phyloP scores from a whole-genome alignment of 2,888 invertebrate species.

The Drosophila trichaetosa region DNA sequence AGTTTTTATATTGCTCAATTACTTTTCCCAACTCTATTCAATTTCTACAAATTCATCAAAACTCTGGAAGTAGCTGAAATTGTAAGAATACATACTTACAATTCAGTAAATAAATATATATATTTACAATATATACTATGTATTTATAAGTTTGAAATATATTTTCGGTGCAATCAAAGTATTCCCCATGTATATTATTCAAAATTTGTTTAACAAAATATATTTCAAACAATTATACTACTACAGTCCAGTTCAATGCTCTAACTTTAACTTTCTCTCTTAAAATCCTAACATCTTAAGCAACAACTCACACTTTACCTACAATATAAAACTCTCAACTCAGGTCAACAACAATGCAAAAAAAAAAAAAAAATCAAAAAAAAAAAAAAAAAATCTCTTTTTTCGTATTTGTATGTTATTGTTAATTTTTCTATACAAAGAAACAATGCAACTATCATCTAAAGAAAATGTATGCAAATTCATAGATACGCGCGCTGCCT shows the following conservation, averaged over 20 bases:
- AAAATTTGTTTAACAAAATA: conserved; percentile 12
- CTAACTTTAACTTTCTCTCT: conserved; percentile 76
- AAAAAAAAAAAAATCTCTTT: conserved; percentile 82
- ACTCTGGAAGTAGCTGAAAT: conserved; percentile 33
- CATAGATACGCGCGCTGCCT: conserved; percentile 81
- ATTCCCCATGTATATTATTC: conserved; percentile 23
- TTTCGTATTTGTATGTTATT: conserved; percentile 85
- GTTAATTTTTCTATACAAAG: conserved; percentile 83
- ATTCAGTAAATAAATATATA: conserved; percentile 5
- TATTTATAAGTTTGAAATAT: conserved; percentile 58
- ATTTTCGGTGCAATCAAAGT: conserved; percentile 14
- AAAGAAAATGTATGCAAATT: conserved; percentile 84
- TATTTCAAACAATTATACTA: conserved; percentile 56
- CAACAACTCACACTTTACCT: conserved; percentile 72
- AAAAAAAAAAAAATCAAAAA: conserved; percentile 48
- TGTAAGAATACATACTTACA: conserved; percentile 6
- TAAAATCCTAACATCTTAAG: conserved; percentile 59
- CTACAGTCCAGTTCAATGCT: conserved; percentile 58
- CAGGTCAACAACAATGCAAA: conserved; percentile 66
- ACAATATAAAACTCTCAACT: conserved; percentile 65
- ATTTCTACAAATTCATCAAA: conserved; percentile 25
- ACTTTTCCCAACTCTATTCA: conserved; percentile 18
- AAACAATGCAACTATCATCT: conserved; percentile 82
- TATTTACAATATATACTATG: conserved; percentile 17
- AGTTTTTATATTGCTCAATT: conserved; percentile 24